phyloP scores from a whole-genome alignment of 2,797 vertebrate species.

The Enteromius fasciolatus region DNA sequence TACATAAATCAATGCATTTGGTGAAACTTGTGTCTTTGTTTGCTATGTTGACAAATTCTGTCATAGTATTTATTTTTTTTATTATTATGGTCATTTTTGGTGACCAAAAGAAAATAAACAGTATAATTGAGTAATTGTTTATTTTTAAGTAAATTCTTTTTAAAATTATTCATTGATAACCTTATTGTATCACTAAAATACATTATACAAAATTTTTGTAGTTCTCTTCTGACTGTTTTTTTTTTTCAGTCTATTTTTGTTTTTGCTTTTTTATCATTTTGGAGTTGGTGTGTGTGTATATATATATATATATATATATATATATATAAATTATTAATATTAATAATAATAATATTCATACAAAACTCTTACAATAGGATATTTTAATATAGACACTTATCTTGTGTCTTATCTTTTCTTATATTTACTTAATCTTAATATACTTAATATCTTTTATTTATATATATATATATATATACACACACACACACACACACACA shows the following conservation, averaged over 20 bases:
- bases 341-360: no score
- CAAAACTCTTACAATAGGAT: no score
- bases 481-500: no score
- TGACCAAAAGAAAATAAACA: background rate
- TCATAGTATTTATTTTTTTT: background rate
- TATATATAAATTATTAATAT: no score
- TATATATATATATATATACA: no score
- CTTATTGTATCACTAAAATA: background rate
- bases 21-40: background rate
- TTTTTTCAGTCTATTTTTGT: background rate
- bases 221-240: background rate
- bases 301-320: no score
- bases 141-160: background rate
- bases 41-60: background rate
- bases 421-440: no score
- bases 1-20: background rate
- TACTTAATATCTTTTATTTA: no score
- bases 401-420: no score
- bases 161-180: background rate
- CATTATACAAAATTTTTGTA: background rate
- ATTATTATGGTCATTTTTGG: background rate
- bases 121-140: background rate
- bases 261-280: background rate
- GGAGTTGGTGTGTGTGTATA: background rate
- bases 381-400: no score